phyloP scores from a whole-genome alignment of 2,888 invertebrate genomes.

The Rhyacophila evoluta region DNA sequence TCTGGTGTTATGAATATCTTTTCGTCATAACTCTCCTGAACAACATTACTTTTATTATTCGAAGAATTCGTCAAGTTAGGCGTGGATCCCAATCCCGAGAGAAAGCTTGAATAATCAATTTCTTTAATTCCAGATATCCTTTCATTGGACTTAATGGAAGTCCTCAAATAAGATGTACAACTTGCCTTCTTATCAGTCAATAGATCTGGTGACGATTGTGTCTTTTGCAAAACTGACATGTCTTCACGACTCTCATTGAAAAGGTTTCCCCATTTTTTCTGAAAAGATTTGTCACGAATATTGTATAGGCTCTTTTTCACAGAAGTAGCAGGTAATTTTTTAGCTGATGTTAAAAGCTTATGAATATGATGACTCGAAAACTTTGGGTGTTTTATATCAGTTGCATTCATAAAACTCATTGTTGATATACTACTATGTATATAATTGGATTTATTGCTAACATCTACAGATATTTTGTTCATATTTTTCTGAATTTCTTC shows the following conservation, averaged over 20 bases:
- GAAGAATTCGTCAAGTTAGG: slow-evolving; percentile 34
- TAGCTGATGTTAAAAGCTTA: slow-evolving; percentile 37
- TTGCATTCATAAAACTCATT: slow-evolving; percentile 8
- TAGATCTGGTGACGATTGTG: slow-evolving; percentile 39
- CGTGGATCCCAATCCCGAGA: slow-evolving; percentile 35
- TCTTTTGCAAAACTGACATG: slow-evolving; percentile 33
- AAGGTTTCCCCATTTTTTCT: slow-evolving; percentile 39
- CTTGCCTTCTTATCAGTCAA: background rate
- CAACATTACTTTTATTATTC: slow-evolving; percentile 35
- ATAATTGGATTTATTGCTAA: slow-evolving; percentile 30
- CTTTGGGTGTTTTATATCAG: slow-evolving; percentile 27
- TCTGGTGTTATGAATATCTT: background rate
- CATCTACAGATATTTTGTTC: slow-evolving; percentile 40
- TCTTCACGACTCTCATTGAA: slow-evolving; percentile 37
- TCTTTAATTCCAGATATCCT: slow-evolving; percentile 44
- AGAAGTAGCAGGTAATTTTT: slow-evolving; percentile 28
- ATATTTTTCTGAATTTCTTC: slow-evolving; percentile 45
- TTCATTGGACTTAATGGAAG: slow-evolving; percentile 21
- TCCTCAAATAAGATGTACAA: background rate
- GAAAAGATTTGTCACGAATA: slow-evolving; percentile 26
- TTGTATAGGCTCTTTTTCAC: background rate
- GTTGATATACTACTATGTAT: slow-evolving; percentile 31
- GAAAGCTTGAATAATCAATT: slow-evolving; percentile 45
- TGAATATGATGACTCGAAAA: slow-evolving; percentile 38
- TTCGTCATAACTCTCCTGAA: background rate